A percentile compares a stretch with the other conserved stretches of the same genome.
phyloP scores from a whole-genome alignment of 2,113 vertebrate genomes.

The Acanthochromis polyacanthus region DNA sequence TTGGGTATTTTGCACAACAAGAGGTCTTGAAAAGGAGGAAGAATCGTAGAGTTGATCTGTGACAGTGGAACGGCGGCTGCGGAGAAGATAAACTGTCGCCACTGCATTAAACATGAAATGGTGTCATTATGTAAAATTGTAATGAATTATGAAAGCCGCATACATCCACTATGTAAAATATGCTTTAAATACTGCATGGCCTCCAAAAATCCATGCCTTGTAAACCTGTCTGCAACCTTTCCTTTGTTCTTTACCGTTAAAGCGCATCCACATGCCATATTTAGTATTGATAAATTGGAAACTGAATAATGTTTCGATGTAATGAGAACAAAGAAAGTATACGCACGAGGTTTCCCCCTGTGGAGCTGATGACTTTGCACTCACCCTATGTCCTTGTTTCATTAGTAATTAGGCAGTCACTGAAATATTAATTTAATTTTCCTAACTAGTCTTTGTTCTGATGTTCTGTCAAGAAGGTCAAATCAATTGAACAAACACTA shows the following conservation, averaged over 20 bases:
- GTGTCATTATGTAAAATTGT: conserved; percentile 67
- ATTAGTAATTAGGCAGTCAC: conserved; percentile 69
- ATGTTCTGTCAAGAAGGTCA: conserved; percentile 62
- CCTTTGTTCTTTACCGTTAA: conserved; percentile 17
- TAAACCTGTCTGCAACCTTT: conserved; percentile 30
- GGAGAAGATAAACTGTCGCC: conserved; percentile 34
- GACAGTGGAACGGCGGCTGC: conserved; percentile 19
- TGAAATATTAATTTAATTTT: conserved; percentile 76
- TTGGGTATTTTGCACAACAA: conserved; percentile 59
- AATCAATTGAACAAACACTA: conserved; percentile 65
- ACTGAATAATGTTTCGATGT: not conserved
- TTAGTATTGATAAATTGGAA: conserved; percentile 15
- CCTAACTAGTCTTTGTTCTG: conserved; percentile 70
- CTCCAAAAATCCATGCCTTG: conserved; percentile 26
- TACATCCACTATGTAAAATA: conserved; percentile 53
- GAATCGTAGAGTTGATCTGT: conserved; percentile 46
- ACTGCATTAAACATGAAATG: conserved; percentile 74
- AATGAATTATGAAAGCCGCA: conserved; percentile 64
- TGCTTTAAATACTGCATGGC: conserved; percentile 43
- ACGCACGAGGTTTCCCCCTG: conserved; percentile 19
- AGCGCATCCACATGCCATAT: not conserved
- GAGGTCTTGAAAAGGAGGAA: not conserved
- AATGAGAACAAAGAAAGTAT: conserved; percentile 10
- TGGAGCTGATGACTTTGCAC: conserved; percentile 65
- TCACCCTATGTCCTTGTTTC: conserved; percentile 69